Base-by-base conservation (phyloP, 1,140 invertebrate genomes). In the Drosophila willistoni region DNA sequence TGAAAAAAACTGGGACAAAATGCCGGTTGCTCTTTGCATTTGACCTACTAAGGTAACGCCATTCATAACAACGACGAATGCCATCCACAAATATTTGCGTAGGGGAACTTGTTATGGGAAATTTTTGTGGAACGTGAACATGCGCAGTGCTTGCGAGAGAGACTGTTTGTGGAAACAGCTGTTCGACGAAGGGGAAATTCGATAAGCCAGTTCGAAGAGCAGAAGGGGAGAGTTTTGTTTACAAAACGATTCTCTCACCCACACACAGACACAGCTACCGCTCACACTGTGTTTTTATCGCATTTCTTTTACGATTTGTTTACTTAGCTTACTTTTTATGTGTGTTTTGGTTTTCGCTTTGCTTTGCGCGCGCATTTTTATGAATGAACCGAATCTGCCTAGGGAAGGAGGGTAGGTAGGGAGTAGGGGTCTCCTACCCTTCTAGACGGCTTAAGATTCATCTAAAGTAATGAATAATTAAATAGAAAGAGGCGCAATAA, bases 71-170 rank as follows among this genome's bases (percentile, higher is more conserved):
- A 73, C 64, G 0, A 7, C 34, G 13, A 34, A 67, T 71, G 59
- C 73, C n/a, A 34, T 82, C 82, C 83, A 87, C 79, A 64, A 41
- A 14, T 51, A 44, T 59, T 47, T n/a, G 59, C 34, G 68, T 33
- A 90, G 90, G 90, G 86, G 90, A 66, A 91, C 70, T 90, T 91
- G 86, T 80, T 91, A 63, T 83, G 90, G 90, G 84, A 91, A 90
- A 85, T 91, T 75, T 79, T 12, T 71, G 72, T 76, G 84, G 73
- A 83, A 39, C 25, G 36, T 55, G 68, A 71, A 66, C 80, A 78
- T 91, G 90, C 83, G 84, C 83, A 69, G 19, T 57, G 25, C 56
- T 68, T 59, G 68, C 56, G 56, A 65, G 56, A 14, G 57, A 76
- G 69, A 64, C 41, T 41, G 29, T 5, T 0, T 70, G 68, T 47